phyloP scores from a whole-genome alignment of 30 jellyfish, hydroid and myxozoan genomes.

The Cassiopea xamachana region DNA sequence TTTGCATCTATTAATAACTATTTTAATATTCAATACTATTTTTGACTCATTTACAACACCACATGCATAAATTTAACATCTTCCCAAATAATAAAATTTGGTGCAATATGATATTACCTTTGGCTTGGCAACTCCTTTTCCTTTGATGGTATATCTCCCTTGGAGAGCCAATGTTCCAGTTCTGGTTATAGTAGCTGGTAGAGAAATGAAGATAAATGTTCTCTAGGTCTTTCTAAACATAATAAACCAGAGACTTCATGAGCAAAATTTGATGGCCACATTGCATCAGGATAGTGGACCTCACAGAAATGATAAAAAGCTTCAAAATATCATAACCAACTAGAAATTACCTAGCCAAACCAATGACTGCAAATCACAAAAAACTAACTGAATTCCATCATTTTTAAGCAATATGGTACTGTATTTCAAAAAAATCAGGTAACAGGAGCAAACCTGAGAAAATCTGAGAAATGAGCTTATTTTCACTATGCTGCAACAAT shows the following conservation, averaged over 20 bases:
- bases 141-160: constrained; percentile 70
- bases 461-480: constrained; percentile 49
- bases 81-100: neutral
- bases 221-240: neutral
- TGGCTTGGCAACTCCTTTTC: constrained; percentile 25
- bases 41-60: neutral
- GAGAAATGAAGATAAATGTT: neutral
- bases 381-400: too few species aligned
- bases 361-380: too few species aligned
- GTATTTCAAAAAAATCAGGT: too few species aligned
- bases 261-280: too few species aligned
- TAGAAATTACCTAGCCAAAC: too few species aligned
- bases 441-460: constrained; percentile 50
- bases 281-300: too few species aligned
- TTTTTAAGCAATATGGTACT: too few species aligned
- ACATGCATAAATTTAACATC: neutral
- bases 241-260: too few species aligned
- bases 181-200: constrained; percentile 67
- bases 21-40: too few species aligned
- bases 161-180: constrained; percentile 74
- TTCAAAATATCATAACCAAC: too few species aligned
- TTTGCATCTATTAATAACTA: too few species aligned
- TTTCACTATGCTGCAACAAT: constrained; percentile 61
- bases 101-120: constrained; percentile 12
- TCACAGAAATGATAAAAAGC: too few species aligned